Conservation (phyloP, 2,797 vertebrate genomes). For the Phylloscopus collybita region DNA sequence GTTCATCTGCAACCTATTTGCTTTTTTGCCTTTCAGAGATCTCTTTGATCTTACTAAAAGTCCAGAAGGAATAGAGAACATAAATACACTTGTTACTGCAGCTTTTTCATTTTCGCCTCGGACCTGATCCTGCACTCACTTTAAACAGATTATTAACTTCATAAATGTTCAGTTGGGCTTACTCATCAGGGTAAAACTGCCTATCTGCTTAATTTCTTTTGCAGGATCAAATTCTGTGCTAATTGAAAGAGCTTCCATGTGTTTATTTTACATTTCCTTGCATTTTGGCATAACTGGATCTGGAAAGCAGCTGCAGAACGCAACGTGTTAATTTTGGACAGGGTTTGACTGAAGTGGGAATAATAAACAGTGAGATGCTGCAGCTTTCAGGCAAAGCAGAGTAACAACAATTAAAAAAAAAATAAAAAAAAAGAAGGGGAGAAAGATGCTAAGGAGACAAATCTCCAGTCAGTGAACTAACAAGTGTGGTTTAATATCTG, state of each 20-base stretch:
- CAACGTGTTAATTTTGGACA: constrained; percentile 77
- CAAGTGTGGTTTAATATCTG: constrained; percentile 22
- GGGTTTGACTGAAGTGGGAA: constrained; percentile 79
- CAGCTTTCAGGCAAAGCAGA: constrained; percentile 85
- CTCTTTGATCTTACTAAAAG: constrained; percentile 66
- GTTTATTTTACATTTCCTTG: constrained; percentile 68
- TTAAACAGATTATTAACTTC: constrained; percentile 65
- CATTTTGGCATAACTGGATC: constrained; percentile 15
- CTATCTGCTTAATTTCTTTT: constrained; percentile 53
- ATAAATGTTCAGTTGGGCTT: constrained; percentile 34
- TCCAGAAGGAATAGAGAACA: constrained; percentile 63
- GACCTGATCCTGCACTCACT: constrained; percentile 43
- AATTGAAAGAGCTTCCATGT: constrained; percentile 71
- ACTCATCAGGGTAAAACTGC: constrained; percentile 50
- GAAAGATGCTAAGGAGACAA: constrained; percentile 17
- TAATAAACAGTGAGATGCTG: constrained; percentile 85
- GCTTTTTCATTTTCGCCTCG: constrained; percentile 45
- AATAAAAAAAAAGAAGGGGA: background rate
- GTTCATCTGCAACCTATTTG: constrained; percentile 60
- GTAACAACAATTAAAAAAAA: constrained; percentile 82
- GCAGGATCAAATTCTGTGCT: constrained; percentile 45
- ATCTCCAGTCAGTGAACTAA: constrained; percentile 16
- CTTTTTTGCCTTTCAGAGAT: constrained; percentile 48
- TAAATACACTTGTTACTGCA: constrained; percentile 59
- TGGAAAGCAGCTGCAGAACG: background rate